A percentile compares a stretch with the other conserved stretches of the same genome.
Conservation (phyloP, 2,797 vertebrate species). For the Acanthurus tractus region DNA sequence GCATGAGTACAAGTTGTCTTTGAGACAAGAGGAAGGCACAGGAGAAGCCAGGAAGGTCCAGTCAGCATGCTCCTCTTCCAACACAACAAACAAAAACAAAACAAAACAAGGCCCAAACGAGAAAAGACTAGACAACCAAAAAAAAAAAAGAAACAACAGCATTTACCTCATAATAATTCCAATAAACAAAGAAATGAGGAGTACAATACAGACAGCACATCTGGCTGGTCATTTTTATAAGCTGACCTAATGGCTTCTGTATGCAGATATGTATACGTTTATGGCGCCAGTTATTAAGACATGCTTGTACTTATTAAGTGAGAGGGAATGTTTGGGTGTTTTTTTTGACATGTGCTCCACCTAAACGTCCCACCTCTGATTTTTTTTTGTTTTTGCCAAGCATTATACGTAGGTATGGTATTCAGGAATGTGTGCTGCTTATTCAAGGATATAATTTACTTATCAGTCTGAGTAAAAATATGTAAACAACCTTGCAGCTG, state of each 20-base stretch:
- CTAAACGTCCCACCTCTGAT: conserved; percentile 37
- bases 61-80: conserved; percentile 67
- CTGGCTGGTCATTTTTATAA: conserved; percentile 43
- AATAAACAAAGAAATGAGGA: conserved; percentile 62
- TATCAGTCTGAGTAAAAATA: conserved; percentile 73
- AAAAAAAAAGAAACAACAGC: conserved; percentile 63
- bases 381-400: conserved; percentile 82
- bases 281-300: conserved; percentile 68
- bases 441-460: conserved; percentile 66
- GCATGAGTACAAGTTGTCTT: conserved; percentile 59
- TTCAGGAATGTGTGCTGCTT: conserved; percentile 73
- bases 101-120: conserved; percentile 34
- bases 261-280: conserved; percentile 61
- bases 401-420: conserved; percentile 50
- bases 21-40: conserved; percentile 75
- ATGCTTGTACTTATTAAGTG: conserved; percentile 79
- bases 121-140: conserved; percentile 53
- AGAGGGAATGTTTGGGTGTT: conserved; percentile 76
- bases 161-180: conserved; percentile 63
- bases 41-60: conserved; percentile 77
- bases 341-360: conserved; percentile 50
- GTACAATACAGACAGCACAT: conserved; percentile 71
- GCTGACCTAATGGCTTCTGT: conserved; percentile 67
- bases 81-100: conserved; percentile 49
- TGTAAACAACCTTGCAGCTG: conserved; percentile 81